phyloP scores from a whole-genome alignment of 1,140 invertebrate genomes.

The Ceratosolen solmsi region DNA sequence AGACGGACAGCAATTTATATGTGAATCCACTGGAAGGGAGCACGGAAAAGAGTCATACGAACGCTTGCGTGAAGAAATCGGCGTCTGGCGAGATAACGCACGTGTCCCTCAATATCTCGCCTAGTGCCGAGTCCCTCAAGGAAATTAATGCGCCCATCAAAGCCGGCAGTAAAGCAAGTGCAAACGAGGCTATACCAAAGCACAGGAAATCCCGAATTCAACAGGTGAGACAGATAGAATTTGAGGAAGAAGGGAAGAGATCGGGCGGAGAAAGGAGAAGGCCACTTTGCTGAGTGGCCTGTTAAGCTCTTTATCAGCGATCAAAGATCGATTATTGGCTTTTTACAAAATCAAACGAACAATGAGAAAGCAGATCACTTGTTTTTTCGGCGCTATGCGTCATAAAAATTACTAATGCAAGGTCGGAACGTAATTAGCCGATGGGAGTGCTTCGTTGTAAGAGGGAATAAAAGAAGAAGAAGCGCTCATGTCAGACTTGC shows the following conservation, averaged over 20 bases:
- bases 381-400: too few relatives aligned
- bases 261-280: not conserved
- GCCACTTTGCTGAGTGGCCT: not conserved
- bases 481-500: too few relatives aligned
- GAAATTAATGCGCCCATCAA: slow-evolving; percentile 63
- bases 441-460: too few relatives aligned
- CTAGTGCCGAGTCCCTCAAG: slow-evolving; percentile 67
- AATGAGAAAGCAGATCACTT: not conserved
- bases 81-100: slow-evolving; percentile 83
- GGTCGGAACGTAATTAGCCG: too few relatives aligned
- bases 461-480: too few relatives aligned
- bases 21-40: slow-evolving; percentile 89
- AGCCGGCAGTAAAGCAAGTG: slow-evolving; percentile 76
- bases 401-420: too few relatives aligned
- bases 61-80: slow-evolving; percentile 80
- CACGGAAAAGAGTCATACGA: slow-evolving; percentile 60
- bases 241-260: not conserved
- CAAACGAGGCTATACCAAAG: slow-evolving; percentile 84
- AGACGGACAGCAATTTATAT: slow-evolving; percentile 88
- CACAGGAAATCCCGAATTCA: slow-evolving; percentile 90
- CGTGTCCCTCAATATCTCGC: slow-evolving; percentile 60
- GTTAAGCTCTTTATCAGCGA: slow-evolving; percentile 9
- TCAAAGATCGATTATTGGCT: not conserved
- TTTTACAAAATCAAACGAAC: not conserved
- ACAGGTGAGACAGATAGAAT: slow-evolving; percentile 75